Evolutionary conservation across 2,113 vertebrate species (phyloP), one percentile per base, ranked within the genome.

Genomic region (Rhipidura dahli): DNA sequence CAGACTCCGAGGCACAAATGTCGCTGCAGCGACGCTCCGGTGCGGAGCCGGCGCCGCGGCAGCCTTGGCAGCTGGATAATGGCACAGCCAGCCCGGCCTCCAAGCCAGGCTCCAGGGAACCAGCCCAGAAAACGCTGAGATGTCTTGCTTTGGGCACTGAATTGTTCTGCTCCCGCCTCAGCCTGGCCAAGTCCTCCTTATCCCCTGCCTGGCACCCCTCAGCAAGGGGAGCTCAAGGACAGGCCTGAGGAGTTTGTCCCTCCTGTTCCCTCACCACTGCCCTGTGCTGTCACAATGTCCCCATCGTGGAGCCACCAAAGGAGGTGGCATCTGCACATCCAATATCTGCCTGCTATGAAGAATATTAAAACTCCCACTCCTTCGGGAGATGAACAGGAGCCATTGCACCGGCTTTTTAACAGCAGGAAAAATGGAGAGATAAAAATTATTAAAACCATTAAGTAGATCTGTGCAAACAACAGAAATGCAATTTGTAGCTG

Each of bases 311-410:
- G 33, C 51, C 33, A 2, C 83, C n/a, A 8, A 23, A 35, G 63
- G 15, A 73, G 59, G 76, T 49, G 33, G 10, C n/a, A 14, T 31
- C 47, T 71, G 49, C 7, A 5, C 54, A 6, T 17, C 40, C 64
- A 4, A 0, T 5, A 6, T 11, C 47, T n/a, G 28, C 57, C 57
- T 15, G 3, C 56, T 17, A 0, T 2, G 19, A 18, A 4, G 35
- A 37, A 47, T 7, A 22, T 9, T 30, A 8, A 64, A 42, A 3
- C 4, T 6, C 17, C 44, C 33, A 6, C 30, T 78, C 30, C 4
- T 50, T 6, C 10, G 20, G 35, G 10, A 37, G 49, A 35, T n/a
- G 15, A 53, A 37, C 0, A 0, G 15, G 11, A 22, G 13, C 39
- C 47, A 1, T 31, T 23, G 1, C 6, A 0, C 11, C 2, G 11